These are phyloP conservation scores for Nycticryphes semicollaris DNA, from an alignment of 2,113 vertebrate species.

Conservation along the genomic window DNA sequence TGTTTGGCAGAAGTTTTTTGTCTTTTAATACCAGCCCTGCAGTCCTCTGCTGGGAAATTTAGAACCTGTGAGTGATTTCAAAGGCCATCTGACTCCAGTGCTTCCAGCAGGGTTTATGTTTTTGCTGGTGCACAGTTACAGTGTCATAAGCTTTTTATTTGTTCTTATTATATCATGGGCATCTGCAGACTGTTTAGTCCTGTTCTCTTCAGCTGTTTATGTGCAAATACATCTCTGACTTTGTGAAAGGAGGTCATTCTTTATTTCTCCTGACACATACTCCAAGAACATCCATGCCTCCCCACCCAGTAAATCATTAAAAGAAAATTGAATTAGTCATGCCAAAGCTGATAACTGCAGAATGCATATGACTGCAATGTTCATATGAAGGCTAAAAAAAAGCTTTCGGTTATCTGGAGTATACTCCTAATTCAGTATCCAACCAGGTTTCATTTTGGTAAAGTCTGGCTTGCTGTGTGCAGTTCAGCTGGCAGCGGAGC, in stretches of 20 bases:
- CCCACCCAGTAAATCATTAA: not conserved
- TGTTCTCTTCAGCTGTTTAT: conserved; percentile 46
- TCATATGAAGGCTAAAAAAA: not conserved
- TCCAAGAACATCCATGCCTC: not conserved
- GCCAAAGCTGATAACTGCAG: not conserved
- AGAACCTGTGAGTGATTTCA: conserved; percentile 56
- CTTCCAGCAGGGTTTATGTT: conserved; percentile 52
- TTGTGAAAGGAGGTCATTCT: conserved; percentile 6
- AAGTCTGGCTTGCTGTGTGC: not conserved
- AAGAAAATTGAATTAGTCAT: conserved; percentile 17
- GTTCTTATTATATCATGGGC: conserved; percentile 38
- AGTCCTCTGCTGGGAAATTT: conserved; percentile 46
- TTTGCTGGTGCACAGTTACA: conserved; percentile 50
- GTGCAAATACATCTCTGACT: conserved; percentile 22
- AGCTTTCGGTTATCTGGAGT: not conserved
- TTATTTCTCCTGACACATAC: not conserved
- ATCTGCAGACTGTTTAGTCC: conserved; percentile 47
- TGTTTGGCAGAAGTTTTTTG: conserved; percentile 40
- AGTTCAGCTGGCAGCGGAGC: not conserved
- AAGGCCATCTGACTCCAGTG: conserved; percentile 43
- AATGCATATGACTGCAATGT: not conserved
- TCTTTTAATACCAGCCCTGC: conserved; percentile 33
- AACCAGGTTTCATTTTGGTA: conserved; percentile 1
- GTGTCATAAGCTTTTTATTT: conserved; percentile 67
- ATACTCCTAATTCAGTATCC: not conserved